Conservation (phyloP, 2,113 vertebrate genomes). For the Toxotes chatareus region DNA sequence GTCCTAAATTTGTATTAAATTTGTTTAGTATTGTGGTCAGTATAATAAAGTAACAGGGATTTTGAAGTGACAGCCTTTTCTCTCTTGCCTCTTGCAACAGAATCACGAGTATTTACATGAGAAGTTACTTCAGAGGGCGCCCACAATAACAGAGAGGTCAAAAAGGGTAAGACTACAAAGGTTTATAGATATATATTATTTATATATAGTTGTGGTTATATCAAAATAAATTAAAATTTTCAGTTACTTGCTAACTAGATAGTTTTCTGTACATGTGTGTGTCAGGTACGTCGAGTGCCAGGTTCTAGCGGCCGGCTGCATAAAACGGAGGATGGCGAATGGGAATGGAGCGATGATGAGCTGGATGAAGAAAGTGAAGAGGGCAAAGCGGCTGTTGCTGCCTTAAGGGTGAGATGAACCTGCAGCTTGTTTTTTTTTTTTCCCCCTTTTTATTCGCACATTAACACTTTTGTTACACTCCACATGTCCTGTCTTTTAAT, state of each 20-base stretch:
- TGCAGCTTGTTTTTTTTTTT: not conserved
- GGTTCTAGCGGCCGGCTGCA: slow-evolving; percentile 97
- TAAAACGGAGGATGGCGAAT: slow-evolving; percentile 97
- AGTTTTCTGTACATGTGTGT: not conserved
- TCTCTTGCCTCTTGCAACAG: slow-evolving; percentile 73
- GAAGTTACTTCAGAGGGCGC: slow-evolving; percentile 92
- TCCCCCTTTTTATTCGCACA: not conserved
- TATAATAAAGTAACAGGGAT: not conserved
- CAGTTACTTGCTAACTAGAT: not conserved
- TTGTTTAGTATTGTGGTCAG: not conserved
- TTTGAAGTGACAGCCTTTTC: not conserved
- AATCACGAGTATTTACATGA: slow-evolving; percentile 96
- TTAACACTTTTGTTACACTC: slow-evolving; percentile 24
- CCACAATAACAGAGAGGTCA: slow-evolving; percentile 95
- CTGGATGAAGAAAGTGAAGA: slow-evolving; percentile 97
- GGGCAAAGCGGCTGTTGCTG: slow-evolving; percentile 89
- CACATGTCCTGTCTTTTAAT: slow-evolving; percentile 39
- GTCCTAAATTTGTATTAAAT: not conserved
- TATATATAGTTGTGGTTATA: not conserved
- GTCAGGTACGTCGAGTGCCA: slow-evolving; percentile 93
- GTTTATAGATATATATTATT: not conserved
- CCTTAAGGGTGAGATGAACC: slow-evolving; percentile 75
- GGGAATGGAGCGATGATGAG: slow-evolving; percentile 98
- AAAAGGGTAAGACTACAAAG: slow-evolving; percentile 87
- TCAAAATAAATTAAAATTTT: no score